Conservation (phyloP, 2,113 vertebrate genomes). For the Malurus elegans region DNA sequence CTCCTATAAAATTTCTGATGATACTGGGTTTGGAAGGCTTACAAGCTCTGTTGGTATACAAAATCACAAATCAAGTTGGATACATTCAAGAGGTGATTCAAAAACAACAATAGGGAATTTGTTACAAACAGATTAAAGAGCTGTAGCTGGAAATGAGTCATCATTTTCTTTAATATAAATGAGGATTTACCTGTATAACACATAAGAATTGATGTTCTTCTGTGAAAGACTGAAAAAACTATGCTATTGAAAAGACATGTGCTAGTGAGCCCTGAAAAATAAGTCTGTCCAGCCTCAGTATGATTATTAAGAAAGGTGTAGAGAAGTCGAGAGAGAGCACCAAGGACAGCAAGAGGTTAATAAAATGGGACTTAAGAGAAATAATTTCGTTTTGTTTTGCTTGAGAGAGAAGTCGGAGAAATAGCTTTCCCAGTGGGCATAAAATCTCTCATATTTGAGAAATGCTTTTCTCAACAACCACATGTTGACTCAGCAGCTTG, state of each 20-base stretch:
- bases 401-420: not conserved
- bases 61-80: not conserved
- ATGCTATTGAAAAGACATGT: not conserved
- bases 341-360: not conserved
- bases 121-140: not conserved
- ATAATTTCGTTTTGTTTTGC: not conserved
- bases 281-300: not conserved
- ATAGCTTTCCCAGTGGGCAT: not conserved
- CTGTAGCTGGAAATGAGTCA: not conserved
- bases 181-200: not conserved
- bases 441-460: not conserved
- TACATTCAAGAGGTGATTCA: not conserved
- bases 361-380: not conserved
- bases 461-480: not conserved
- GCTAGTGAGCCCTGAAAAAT: not conserved
- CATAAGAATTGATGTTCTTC: not conserved
- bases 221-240: not conserved
- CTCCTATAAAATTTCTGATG: not conserved
- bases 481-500: not conserved
- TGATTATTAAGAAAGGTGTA: not conserved
- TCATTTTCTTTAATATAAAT: not conserved
- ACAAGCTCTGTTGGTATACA: not conserved
- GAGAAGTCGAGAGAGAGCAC: not conserved
- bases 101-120: not conserved
- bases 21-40: not conserved